phyloP scores from a whole-genome alignment of 2,888 invertebrate genomes.

The Congeria kusceri region DNA sequence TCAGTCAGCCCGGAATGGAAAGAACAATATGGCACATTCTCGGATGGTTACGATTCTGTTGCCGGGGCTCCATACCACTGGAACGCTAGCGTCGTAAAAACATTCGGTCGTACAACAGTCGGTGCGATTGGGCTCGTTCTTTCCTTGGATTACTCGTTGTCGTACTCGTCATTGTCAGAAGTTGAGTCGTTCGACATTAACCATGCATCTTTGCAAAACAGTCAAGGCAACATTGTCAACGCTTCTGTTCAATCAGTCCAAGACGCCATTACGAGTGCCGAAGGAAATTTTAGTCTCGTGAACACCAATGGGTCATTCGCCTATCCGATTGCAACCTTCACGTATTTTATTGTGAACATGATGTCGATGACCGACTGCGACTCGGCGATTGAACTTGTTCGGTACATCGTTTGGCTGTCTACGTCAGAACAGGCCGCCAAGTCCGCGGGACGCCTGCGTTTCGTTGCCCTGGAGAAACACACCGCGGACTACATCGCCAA shows the following conservation, averaged over 20 bases:
- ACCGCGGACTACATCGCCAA: slow-evolving; percentile 57
- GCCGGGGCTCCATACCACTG: slow-evolving; percentile 57
- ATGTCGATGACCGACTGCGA: slow-evolving; percentile 69
- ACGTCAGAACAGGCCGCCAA: slow-evolving; percentile 46
- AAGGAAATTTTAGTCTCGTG: slow-evolving; percentile 47
- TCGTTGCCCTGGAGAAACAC: slow-evolving; percentile 71
- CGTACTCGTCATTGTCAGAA: slow-evolving; percentile 78
- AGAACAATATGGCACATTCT: slow-evolving; percentile 72
- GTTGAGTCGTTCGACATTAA: slow-evolving; percentile 55
- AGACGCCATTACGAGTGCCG: slow-evolving; percentile 69
- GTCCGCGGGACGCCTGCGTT: slow-evolving; percentile 53
- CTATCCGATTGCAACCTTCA: slow-evolving; percentile 81
- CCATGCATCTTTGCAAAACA: slow-evolving; percentile 72
- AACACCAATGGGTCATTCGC: slow-evolving; percentile 57
- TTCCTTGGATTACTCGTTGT: slow-evolving; percentile 74
- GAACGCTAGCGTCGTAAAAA: slow-evolving; percentile 62
- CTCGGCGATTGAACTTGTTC: slow-evolving; percentile 76
- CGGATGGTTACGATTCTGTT: slow-evolving; percentile 51
- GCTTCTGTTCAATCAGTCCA: slow-evolving; percentile 66
- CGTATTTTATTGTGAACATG: slow-evolving; percentile 77
- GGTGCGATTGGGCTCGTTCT: slow-evolving; percentile 75
- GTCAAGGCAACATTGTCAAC: slow-evolving; percentile 59
- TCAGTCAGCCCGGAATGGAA: slow-evolving; percentile 75
- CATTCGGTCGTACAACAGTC: slow-evolving; percentile 68
- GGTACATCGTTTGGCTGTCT: slow-evolving; percentile 79